Evolutionary conservation across 2,113 vertebrate genomes (phyloP).

Genomic region (Chaenogobius annularis): DNA sequence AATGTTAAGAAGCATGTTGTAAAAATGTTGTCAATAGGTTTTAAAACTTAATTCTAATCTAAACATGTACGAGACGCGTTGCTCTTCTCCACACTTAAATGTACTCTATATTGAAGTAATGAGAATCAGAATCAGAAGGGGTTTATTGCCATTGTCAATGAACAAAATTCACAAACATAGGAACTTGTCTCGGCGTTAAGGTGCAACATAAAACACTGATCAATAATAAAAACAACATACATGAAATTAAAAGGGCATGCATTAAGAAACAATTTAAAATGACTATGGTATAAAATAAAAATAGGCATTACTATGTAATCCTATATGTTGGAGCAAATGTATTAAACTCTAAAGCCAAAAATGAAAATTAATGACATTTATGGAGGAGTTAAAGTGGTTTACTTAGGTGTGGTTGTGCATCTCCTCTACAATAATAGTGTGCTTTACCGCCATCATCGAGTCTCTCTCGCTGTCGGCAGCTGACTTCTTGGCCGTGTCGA

Average conservation of each 20-base stretch:
- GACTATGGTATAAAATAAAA: too few relatives aligned
- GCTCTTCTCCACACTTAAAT: background rate
- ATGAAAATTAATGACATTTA: background rate
- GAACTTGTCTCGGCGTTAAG: too few relatives aligned
- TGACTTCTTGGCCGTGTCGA: constrained; percentile 85
- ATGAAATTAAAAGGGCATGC: too few relatives aligned
- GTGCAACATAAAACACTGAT: too few relatives aligned
- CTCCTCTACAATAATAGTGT: background rate
- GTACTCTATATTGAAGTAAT: background rate
- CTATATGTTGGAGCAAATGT: background rate
- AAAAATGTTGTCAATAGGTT: background rate
- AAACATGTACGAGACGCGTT: background rate
- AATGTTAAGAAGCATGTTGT: background rate
- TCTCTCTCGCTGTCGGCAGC: constrained; percentile 83
- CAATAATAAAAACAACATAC: too few relatives aligned
- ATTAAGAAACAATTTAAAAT: too few relatives aligned
- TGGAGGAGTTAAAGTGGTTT: background rate
- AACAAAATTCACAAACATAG: too few relatives aligned
- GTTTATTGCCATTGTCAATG: too few relatives aligned
- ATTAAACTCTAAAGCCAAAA: background rate
- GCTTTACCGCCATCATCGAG: constrained; percentile 83
- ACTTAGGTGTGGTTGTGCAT: background rate
- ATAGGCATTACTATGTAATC: too few relatives aligned
- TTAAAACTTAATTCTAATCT: background rate
- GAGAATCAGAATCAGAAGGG: too few relatives aligned